These are phyloP conservation scores for Spicauda simplicius DNA, from an alignment of 2,888 invertebrate genomes.

Conservation along the genomic window DNA sequence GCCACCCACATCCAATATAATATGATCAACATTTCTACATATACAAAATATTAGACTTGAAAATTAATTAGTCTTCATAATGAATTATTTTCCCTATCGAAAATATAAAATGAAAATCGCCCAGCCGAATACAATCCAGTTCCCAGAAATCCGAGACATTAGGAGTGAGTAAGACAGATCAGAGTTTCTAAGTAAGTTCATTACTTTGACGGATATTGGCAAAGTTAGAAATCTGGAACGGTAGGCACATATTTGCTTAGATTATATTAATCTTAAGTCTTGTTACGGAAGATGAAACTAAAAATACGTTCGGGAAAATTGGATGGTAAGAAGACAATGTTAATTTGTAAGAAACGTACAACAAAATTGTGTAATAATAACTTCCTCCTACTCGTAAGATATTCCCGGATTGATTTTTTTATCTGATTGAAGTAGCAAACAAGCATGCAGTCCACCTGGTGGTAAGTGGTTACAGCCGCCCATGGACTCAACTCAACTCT, in stretches of 20 bases:
- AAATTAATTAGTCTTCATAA: background rate
- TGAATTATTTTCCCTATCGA: background rate
- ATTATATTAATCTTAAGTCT: background rate
- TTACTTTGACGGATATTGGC: slow-evolving; percentile 13
- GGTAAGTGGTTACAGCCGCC: too few species aligned
- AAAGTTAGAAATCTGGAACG: slow-evolving; percentile 1
- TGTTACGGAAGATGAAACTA: background rate
- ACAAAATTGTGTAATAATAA: too few species aligned
- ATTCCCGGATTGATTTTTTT: too few species aligned
- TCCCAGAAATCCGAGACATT: background rate
- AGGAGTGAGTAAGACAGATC: background rate
- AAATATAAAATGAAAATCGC: background rate
- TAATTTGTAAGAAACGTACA: background rate
- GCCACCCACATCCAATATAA: too few species aligned
- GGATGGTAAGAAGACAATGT: background rate
- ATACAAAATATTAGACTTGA: background rate
- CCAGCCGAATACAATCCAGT: background rate
- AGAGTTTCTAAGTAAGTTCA: slow-evolving; percentile 5
- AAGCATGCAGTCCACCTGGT: too few species aligned
- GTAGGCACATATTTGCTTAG: background rate
- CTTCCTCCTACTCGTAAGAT: too few species aligned
- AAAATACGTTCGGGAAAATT: background rate
- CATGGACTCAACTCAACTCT: too few species aligned
- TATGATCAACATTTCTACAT: too few species aligned
- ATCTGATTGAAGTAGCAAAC: too few species aligned